Percentiles rank a stretch among this genome's conserved stretches.
phyloP scores from a whole-genome alignment of 2,888 invertebrate species.

The Allophyes oxyacanthae region DNA sequence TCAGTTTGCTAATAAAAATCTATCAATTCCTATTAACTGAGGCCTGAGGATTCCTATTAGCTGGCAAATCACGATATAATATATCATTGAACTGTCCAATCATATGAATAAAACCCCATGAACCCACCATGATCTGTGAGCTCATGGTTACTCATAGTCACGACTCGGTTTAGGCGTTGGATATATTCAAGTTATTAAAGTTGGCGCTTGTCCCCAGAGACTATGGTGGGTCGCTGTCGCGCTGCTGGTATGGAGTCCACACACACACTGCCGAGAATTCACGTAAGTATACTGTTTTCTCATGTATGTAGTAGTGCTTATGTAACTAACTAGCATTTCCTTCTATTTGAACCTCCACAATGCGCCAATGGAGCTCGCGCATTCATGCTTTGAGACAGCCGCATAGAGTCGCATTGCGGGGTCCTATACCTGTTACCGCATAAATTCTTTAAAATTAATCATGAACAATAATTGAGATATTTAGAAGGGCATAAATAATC shows the following conservation, averaged over 20 bases:
- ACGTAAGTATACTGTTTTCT: slow-evolving; percentile 74
- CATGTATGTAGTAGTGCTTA: slow-evolving; percentile 1
- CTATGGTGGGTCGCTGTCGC: slow-evolving; percentile 75
- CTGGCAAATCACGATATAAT: slow-evolving; percentile 11
- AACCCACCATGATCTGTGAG: slow-evolving; percentile 25
- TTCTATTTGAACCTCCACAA: slow-evolving; percentile 36
- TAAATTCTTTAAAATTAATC: slow-evolving; percentile 40
- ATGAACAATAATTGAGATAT: too few relatives aligned
- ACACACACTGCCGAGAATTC: slow-evolving; percentile 75
- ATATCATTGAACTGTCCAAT: slow-evolving; percentile 24
- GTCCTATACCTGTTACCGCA: slow-evolving; percentile 7
- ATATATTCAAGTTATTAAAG: slow-evolving; percentile 55
- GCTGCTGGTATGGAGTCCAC: slow-evolving; percentile 72
- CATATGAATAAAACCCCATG: slow-evolving; percentile 37
- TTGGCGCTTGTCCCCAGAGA: slow-evolving; percentile 73
- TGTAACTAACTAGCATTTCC: slow-evolving; percentile 18
- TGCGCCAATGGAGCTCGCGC: slow-evolving; percentile 26
- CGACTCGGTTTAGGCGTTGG: slow-evolving; percentile 41
- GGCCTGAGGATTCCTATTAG: too few relatives aligned
- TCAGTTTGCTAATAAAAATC: not conserved
- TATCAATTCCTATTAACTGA: slow-evolving; percentile 1
- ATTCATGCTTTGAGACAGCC: slow-evolving; percentile 34
- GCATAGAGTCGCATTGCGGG: slow-evolving; percentile 28
- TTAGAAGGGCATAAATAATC: too few relatives aligned
- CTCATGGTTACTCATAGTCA: slow-evolving; percentile 40